phyloP scores from a whole-genome alignment of 2,888 invertebrate species.

The Eupeodes latifasciatus region DNA sequence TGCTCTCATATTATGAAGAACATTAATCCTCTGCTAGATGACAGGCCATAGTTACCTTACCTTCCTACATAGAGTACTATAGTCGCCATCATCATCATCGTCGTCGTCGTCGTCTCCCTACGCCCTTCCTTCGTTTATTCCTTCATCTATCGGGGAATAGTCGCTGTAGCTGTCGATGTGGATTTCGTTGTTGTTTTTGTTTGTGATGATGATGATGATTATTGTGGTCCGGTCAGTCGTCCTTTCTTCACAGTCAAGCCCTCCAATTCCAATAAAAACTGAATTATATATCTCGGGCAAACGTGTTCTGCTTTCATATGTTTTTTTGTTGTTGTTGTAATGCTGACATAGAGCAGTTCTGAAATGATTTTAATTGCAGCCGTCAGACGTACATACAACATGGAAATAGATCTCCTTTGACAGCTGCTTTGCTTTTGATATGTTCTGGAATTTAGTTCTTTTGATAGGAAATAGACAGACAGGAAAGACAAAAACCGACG shows the following conservation, averaged over 20 bases:
- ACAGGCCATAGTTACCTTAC: slow-evolving; percentile 63
- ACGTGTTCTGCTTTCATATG: slow-evolving; percentile 36
- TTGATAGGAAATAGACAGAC: slow-evolving; percentile 40
- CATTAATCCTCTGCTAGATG: slow-evolving; percentile 69
- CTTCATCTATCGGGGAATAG: no score
- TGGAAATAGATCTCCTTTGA: slow-evolving; percentile 73
- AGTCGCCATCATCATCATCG: slow-evolving; percentile 3
- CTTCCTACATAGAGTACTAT: background rate
- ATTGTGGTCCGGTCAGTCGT: background rate
- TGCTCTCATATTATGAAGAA: slow-evolving; percentile 46
- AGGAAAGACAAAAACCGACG: background rate
- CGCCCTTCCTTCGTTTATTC: background rate
- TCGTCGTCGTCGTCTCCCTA: no score
- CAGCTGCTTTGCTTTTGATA: slow-evolving; percentile 64
- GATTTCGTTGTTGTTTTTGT: slow-evolving; percentile 8
- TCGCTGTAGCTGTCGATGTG: no score
- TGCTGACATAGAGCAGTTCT: slow-evolving; percentile 31
- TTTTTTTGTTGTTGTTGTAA: background rate
- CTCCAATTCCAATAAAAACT: slow-evolving; percentile 68
- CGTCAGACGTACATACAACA: slow-evolving; percentile 67
- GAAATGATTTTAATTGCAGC: slow-evolving; percentile 73
- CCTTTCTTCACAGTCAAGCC: slow-evolving; percentile 7
- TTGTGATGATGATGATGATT: background rate
- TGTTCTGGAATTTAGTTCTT: slow-evolving; percentile 65
- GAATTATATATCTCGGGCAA: slow-evolving; percentile 61